A percentile compares a stretch with the other conserved stretches of the same genome.
These are phyloP conservation scores for Pseudolaguvia tuberculata DNA, from an alignment of 2,113 vertebrate genomes.

Conservation along the genomic window DNA sequence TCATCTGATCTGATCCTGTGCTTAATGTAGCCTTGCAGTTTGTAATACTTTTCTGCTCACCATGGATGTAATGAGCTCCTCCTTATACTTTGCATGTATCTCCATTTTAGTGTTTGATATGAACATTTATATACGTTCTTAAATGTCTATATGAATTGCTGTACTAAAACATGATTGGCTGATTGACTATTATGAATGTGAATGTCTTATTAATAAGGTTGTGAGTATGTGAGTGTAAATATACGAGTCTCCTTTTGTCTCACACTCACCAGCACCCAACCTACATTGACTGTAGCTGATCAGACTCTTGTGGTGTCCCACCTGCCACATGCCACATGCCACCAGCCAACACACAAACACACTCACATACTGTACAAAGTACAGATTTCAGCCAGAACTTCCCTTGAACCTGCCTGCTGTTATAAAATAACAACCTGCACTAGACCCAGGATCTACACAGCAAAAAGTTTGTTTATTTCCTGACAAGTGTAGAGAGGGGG, in stretches of 20 bases:
- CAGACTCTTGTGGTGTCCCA: not conserved
- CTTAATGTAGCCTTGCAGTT: not conserved
- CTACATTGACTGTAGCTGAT: not conserved
- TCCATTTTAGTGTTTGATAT: not conserved
- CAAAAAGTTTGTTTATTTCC: conserved; percentile 8
- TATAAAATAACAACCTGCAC: conserved; percentile 2
- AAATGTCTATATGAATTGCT: not conserved
- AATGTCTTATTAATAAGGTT: not conserved
- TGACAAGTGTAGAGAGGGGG: conserved; percentile 9
- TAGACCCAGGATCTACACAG: conserved; percentile 11
- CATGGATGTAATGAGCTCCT: not conserved
- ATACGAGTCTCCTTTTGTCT: not conserved
- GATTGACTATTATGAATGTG: not conserved
- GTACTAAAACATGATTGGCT: not conserved
- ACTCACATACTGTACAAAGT: not conserved
- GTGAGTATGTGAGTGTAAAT: not conserved
- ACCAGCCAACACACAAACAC: conserved; percentile 1
- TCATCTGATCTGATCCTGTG: not conserved
- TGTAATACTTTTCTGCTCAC: not conserved
- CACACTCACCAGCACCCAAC: not conserved
- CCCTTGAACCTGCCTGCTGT: conserved; percentile 7
- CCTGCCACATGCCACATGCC: conserved; percentile 9
- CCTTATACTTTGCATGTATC: not conserved
- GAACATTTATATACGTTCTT: not conserved
- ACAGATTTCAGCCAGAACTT: not conserved